Base-by-base conservation (phyloP, 2,888 invertebrate genomes). In the Athalia cordata region DNA sequence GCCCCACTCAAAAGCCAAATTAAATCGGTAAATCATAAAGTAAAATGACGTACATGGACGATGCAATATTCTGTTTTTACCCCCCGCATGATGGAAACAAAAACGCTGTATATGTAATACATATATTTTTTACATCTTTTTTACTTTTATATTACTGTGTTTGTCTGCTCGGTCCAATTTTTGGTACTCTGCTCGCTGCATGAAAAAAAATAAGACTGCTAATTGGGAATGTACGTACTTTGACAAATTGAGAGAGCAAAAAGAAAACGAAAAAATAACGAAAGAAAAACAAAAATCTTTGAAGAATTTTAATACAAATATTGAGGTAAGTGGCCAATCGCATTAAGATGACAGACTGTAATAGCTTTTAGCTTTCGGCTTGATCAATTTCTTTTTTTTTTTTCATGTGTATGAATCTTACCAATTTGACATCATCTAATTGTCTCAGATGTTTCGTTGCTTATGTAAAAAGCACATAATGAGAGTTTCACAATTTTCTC, bases 111-210 rank as follows among this genome's bases (percentile, higher is more conserved):
- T 29, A 29, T 29, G 29, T 29, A 29, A 29, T 29, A 29, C 29
- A 29, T 29, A 76, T 13, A 49, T 61, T 78, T 79, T 72, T 57
- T 76, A 80, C 81, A 81, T 77, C 43, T 66, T 47, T 47, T 61
- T 78, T 49, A 75, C n/a, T 74, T 13, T 74, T 75, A 61, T 47
- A 65, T 80, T 74, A 78, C 68, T 78, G 78, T 74, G 72, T 74
- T 87, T 86, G 85, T 84, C 83, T 83, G 85, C 85, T 86, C 86
- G 87, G 86, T 86, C 85, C 87, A 29, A 29, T 55, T 68, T 50
- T 55, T 59, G 85, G 87, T 87, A 85, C 86, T 86, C 87, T 85
- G 87, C 86, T 87, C 86, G 87, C 84, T 88, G 88, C 88, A 88
- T 88, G 88, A 86, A 65, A 65, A 65, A 4, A 65, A 61, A n/a